These are phyloP conservation scores for Venustoraphidia nigricollis DNA, from an alignment of 2,888 invertebrate genomes.

Conservation along the genomic window DNA sequence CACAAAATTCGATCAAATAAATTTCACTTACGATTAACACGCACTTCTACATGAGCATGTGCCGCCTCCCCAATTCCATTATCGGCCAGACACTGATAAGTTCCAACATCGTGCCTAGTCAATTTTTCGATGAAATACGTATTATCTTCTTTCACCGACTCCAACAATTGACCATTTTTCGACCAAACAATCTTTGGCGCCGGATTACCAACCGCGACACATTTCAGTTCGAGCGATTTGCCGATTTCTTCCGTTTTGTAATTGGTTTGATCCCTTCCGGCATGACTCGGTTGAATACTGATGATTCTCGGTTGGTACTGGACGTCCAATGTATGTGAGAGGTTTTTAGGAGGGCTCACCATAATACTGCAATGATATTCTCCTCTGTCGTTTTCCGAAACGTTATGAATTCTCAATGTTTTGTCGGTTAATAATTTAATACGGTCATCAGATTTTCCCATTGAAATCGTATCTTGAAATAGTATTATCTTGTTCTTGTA, in stretches of 20 bases:
- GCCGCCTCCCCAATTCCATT: conserved; percentile 25
- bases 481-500: no score
- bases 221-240: conserved; percentile 24
- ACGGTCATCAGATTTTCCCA: no score
- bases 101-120: conserved; percentile 23
- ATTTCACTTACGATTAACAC: conserved; percentile 22
- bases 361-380: no score
- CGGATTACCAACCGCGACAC: conserved; percentile 27
- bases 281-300: no score
- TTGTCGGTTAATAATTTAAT: no score
- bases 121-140: conserved; percentile 22
- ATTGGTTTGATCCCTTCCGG: no score
- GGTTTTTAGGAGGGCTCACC: no score
- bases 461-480: no score
- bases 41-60: conserved; percentile 20
- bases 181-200: conserved; percentile 29
- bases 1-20: neutral
- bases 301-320: no score
- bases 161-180: conserved; percentile 14
- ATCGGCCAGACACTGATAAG: conserved; percentile 30
- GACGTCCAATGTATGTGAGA: no score
- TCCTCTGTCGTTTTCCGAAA: no score
- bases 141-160: conserved; percentile 18
- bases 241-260: conserved; percentile 16
- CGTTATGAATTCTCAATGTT: no score